Evolutionary conservation across 2,888 invertebrate genomes (phyloP).

Genomic region (Papilio demoleus): DNA sequence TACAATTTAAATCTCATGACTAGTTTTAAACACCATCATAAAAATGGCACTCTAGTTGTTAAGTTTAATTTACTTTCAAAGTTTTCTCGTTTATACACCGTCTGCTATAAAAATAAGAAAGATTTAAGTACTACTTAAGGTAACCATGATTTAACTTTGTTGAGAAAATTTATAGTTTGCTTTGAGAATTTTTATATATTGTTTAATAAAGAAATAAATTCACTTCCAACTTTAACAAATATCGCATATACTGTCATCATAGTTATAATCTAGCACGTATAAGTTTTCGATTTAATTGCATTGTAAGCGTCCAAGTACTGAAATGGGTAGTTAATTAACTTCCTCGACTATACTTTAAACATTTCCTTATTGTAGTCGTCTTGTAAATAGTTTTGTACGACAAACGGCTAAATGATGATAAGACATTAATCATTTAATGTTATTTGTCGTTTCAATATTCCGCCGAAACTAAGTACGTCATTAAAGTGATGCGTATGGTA

Average conservation of each 20-base stretch:
- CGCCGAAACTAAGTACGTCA: too few relatives aligned
- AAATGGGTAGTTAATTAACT: background rate
- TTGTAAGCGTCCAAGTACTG: background rate
- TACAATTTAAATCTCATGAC: background rate
- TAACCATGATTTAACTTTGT: too few relatives aligned
- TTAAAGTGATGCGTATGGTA: constrained; percentile 4
- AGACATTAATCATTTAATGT: too few relatives aligned
- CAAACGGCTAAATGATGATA: too few relatives aligned
- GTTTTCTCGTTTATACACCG: constrained; percentile 22
- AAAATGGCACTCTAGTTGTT: constrained; percentile 1
- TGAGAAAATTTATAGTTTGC: background rate
- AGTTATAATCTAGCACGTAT: background rate
- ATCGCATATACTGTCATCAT: background rate
- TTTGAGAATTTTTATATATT: background rate
- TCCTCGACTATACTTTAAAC: background rate
- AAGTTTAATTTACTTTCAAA: constrained; percentile 29
- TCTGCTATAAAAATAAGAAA: constrained; percentile 20
- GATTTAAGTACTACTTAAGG: constrained; percentile 1
- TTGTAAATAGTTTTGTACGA: background rate
- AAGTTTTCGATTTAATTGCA: background rate
- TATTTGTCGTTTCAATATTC: too few relatives aligned
- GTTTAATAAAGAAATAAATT: background rate
- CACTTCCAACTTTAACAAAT: background rate
- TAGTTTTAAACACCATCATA: background rate
- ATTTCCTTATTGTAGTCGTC: too few relatives aligned